These are phyloP conservation scores for Dastarcus helophoroides DNA, from an alignment of 2,888 invertebrate species.

Conservation along the genomic window DNA sequence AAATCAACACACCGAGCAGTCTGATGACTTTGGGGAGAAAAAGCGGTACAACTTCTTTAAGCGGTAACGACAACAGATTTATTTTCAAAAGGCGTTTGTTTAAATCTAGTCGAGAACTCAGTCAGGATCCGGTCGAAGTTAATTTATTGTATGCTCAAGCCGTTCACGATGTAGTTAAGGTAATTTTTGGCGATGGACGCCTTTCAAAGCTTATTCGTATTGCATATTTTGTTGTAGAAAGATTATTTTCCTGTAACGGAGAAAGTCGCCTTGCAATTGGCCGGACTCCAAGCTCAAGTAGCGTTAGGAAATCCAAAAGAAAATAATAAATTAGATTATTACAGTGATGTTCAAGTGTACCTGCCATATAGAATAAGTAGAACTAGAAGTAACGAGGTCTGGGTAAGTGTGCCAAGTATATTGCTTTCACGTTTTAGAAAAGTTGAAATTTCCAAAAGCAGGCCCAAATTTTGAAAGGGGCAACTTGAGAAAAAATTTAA, in stretches of 20 bases:
- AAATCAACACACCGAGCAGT: conserved; percentile 29
- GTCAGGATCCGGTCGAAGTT: conserved; percentile 91
- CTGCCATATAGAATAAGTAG: conserved; percentile 73
- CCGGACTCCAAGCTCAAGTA: conserved; percentile 89
- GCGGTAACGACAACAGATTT: conserved; percentile 81
- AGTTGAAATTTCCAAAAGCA: too few relatives aligned
- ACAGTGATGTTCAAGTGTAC: conserved; percentile 83
- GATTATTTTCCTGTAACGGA: conserved; percentile 93
- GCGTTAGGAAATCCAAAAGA: conserved; percentile 77
- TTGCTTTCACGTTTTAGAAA: too few relatives aligned
- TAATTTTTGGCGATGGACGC: conserved; percentile 29
- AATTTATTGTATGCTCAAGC: conserved; percentile 91
- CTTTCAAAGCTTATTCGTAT: neutral
- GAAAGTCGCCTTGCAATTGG: conserved; percentile 86
- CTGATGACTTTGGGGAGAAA: conserved; percentile 42
- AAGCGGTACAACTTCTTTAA: conserved; percentile 54
- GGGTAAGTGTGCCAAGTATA: conserved; percentile 45
- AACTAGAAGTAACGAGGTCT: conserved; percentile 68
- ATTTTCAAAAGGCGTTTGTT: conserved; percentile 86
- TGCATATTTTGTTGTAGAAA: conserved; percentile 44
- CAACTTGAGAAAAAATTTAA: too few relatives aligned
- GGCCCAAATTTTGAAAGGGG: too few relatives aligned
- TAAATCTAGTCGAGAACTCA: conserved; percentile 76
- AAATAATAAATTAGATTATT: conserved; percentile 70
- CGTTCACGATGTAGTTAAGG: conserved; percentile 89